These are phyloP conservation scores for Meteorus colon DNA, from an alignment of 2,888 invertebrate species.

Conservation along the genomic window DNA sequence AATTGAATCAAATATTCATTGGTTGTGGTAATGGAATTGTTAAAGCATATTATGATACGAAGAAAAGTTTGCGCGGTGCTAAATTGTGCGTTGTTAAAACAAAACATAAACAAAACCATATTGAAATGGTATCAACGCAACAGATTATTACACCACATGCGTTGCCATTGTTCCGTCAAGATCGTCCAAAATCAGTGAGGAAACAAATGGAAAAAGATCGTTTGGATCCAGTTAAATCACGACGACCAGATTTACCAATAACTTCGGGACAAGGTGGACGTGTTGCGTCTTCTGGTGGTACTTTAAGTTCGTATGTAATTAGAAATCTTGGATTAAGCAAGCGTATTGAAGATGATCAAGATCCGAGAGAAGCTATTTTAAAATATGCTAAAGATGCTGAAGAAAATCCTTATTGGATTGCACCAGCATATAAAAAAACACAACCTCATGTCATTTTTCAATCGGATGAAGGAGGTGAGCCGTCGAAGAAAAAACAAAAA, in stretches of 20 bases:
- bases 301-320: constrained; percentile 96
- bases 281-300: constrained; percentile 95
- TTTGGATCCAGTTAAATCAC: constrained; percentile 88
- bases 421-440: constrained; percentile 91
- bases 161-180: constrained; percentile 94
- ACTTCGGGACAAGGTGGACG: constrained; percentile 94
- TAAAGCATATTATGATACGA: constrained; percentile 93
- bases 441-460: constrained; percentile 91
- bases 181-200: constrained; percentile 89
- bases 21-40: constrained; percentile 93
- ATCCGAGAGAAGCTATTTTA: constrained; percentile 95
- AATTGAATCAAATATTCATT: constrained; percentile 96
- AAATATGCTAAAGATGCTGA: constrained; percentile 96
- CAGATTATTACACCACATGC: constrained; percentile 98
- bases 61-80: constrained; percentile 90
- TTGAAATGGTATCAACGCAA: constrained; percentile 91
- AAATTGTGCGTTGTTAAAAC: constrained; percentile 90
- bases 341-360: constrained; percentile 90
- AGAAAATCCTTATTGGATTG: constrained; percentile 97
- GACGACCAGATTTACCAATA: constrained; percentile 88
- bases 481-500: constrained; percentile 77
- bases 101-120: constrained; percentile 84
- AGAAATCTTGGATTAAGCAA: constrained; percentile 95
- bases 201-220: constrained; percentile 95
- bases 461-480: constrained; percentile 73